Evolutionary conservation across 2,888 invertebrate genomes (phyloP).

Genomic region (Psylliodes chrysocephalus): DNA sequence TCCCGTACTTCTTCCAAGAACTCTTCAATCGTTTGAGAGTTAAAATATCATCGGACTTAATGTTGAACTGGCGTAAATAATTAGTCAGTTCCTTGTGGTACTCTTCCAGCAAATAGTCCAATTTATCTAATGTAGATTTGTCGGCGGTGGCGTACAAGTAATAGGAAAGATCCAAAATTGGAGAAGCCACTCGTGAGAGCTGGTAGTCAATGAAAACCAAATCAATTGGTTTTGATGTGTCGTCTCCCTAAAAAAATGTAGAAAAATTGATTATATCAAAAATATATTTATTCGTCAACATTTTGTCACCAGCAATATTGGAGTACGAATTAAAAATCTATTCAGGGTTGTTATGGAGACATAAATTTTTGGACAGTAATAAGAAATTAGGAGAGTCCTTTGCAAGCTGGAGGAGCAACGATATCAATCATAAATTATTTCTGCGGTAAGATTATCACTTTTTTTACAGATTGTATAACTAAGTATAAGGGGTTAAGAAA

Average conservation of each 20-base stretch:
- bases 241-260: constrained; percentile 45
- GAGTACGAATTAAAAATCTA: too few species aligned
- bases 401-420: too few species aligned
- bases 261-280: too few species aligned
- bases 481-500: too few species aligned
- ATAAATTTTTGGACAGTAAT: too few species aligned
- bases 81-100: constrained; percentile 47
- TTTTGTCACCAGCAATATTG: too few species aligned
- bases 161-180: constrained; percentile 52
- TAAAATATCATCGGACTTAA: constrained; percentile 41
- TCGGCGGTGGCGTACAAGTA: constrained; percentile 51
- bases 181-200: constrained; percentile 47
- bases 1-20: constrained; percentile 50
- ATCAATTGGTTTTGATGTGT: constrained; percentile 45
- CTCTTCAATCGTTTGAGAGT: constrained; percentile 44
- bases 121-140: constrained; percentile 44
- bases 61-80: constrained; percentile 46
- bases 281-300: too few species aligned
- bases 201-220: constrained; percentile 54
- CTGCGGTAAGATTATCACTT: too few species aligned
- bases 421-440: too few species aligned
- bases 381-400: too few species aligned
- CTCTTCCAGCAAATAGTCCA: constrained; percentile 48
- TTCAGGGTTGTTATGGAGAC: too few species aligned
- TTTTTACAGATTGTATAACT: too few species aligned